Conservation (phyloP, 2,888 invertebrate genomes). For the Eupeodes latifasciatus region DNA sequence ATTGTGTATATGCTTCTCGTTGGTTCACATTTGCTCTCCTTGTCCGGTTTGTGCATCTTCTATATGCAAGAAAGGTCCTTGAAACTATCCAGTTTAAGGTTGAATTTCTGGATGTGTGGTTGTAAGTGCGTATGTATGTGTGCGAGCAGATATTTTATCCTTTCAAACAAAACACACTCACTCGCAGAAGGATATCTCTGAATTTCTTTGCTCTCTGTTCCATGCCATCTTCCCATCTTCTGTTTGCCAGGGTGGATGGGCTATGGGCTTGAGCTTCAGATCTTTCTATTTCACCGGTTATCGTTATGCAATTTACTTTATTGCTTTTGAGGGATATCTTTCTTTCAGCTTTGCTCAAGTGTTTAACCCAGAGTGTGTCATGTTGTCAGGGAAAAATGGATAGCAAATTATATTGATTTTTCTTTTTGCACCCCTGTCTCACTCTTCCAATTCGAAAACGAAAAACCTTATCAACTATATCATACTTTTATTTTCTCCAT, state of each 20-base stretch:
- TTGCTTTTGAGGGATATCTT: slow-evolving; percentile 37
- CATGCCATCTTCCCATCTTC: neutral
- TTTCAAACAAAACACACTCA: slow-evolving; percentile 26
- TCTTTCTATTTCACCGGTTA: slow-evolving; percentile 22
- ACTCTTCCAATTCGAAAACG: neutral
- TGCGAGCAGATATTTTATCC: slow-evolving; percentile 2
- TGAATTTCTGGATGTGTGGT: neutral
- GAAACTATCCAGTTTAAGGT: neutral
- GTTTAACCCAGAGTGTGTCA: slow-evolving; percentile 23
- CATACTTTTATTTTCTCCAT: slow-evolving; percentile 12
- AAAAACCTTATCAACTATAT: slow-evolving; percentile 12
- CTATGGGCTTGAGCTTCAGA: neutral
- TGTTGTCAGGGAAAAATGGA: slow-evolving; percentile 20
- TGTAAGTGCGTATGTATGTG: neutral
- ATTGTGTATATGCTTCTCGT: slow-evolving; percentile 43
- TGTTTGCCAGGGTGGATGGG: neutral
- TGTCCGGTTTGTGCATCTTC: slow-evolving; percentile 42
- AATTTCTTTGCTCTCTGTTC: neutral
- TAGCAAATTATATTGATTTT: slow-evolving; percentile 32
- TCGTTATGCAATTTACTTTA: slow-evolving; percentile 49
- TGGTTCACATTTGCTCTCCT: slow-evolving; percentile 13
- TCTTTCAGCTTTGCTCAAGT: slow-evolving; percentile 6
- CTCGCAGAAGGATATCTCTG: slow-evolving; percentile 11
- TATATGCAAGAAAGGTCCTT: slow-evolving; percentile 17
- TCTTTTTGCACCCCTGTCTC: slow-evolving; percentile 1